Evolutionary conservation across 2,797 vertebrate genomes (phyloP), one percentile per base, ranked within the genome.

Genomic region (Lithobates pipiens): DNA sequence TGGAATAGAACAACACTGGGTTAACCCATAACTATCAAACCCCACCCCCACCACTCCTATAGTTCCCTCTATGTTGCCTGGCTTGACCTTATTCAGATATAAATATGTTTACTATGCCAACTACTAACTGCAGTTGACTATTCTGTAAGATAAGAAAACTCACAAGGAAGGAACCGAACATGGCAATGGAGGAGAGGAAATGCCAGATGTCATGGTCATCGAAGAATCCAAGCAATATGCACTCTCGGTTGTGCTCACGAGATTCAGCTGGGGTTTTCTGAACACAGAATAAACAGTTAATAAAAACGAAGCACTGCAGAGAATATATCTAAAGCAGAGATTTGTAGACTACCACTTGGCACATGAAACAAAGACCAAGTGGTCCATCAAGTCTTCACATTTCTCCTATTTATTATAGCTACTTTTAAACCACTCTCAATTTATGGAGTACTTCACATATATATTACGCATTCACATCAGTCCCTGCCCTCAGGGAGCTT

Each of bases 121-220:
- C 54, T 61, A 2, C 21, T 61, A 23, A 61, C 0, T 61, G 21
- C 21, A 23, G 8, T 18, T 54, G 50, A 54, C 13, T 16, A 23
- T 7, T 16, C 6, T 23, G 54, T n/a, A 8, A 61, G 54, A 61
- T n/a, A 7, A 61, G 7, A 23, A 16, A 10, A 82, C 91, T 74
- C 89, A 98, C 98, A 96, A 99, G 92, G 92, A 99, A 99, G 71
- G 98, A 99, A 83, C 98, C 98, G n/a, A 99, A 99, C 97, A 99
- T 98, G 90, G 98, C 98, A 2, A 99, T 98, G 89, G 98, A 99
- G 46, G 98, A 99, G 69, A 99, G 94, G 87, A 99, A 99, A 93
- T 99, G 98, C 98, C 98, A 99, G 90, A 99, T 97, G 91, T 99
- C 98, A 0, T 99, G 98, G 91, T 99, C 98, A 0, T 99, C 98